These are phyloP conservation scores for Papilio polyxenes DNA, from an alignment of 1,140 invertebrate species.

Conservation along the genomic window DNA sequence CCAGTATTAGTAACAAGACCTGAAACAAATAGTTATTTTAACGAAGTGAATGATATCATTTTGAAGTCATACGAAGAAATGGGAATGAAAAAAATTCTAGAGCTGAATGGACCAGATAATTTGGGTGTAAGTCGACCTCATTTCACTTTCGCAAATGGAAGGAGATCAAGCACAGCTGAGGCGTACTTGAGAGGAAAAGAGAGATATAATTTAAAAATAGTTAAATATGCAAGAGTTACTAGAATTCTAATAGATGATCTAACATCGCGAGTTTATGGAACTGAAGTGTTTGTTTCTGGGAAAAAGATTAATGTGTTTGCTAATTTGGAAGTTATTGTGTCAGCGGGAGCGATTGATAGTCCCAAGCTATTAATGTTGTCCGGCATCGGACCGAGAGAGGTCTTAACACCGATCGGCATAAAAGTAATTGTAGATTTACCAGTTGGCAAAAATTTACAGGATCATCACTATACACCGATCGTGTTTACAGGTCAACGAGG, in stretches of 20 bases:
- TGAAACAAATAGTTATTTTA: conserved; percentile 50
- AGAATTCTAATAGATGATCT: conserved; percentile 85
- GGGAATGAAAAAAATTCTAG: conserved; percentile 59
- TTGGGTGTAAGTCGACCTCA: conserved; percentile 68
- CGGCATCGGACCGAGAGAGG: conserved; percentile 84
- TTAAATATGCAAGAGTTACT: conserved; percentile 62
- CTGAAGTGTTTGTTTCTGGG: conserved; percentile 79
- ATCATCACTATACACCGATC: conserved; percentile 77
- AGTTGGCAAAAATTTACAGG: conserved; percentile 87
- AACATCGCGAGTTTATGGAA: conserved; percentile 82
- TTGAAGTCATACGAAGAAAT: conserved; percentile 64
- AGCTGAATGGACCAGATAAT: conserved; percentile 64
- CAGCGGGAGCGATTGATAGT: conserved; percentile 83
- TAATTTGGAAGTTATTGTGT: conserved; percentile 84
- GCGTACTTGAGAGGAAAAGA: conserved; percentile 81
- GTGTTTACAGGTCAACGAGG: conserved; percentile 59
- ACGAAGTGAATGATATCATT: conserved; percentile 52
- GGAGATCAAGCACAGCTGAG: conserved; percentile 83
- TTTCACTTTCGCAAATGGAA: conserved; percentile 83
- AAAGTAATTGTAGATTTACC: conserved; percentile 82
- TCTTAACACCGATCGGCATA: conserved; percentile 82
- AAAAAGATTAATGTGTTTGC: conserved; percentile 75
- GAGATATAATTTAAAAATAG: conserved; percentile 80
- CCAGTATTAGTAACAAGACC: conserved; percentile 65
- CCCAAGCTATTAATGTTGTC: conserved; percentile 86